phyloP scores from a whole-genome alignment of 2,113 vertebrate species.

The Procapra przewalskii region DNA sequence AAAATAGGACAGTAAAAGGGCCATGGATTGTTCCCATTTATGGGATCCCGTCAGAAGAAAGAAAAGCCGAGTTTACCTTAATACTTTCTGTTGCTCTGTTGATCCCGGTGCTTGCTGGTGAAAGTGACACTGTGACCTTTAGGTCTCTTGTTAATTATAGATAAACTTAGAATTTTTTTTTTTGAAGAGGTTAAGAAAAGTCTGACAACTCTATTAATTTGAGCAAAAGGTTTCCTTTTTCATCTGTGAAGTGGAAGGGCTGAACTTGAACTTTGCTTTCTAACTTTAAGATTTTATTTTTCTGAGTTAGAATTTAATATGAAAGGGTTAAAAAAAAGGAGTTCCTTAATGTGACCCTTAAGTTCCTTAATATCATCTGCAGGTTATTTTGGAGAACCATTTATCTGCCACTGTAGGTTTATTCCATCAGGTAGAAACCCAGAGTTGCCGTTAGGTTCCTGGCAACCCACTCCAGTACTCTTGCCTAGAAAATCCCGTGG shows the following conservation, averaged over 20 bases:
- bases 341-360: neutral
- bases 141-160: neutral
- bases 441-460: neutral
- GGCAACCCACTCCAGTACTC: too few species aligned
- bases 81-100: neutral
- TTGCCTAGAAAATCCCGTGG: too few species aligned
- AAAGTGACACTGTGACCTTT: neutral
- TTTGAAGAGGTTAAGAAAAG: neutral
- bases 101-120: neutral
- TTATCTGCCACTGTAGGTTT: neutral
- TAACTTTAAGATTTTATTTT: neutral
- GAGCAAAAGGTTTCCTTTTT: neutral
- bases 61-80: neutral
- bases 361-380: neutral
- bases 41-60: neutral
- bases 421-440: neutral
- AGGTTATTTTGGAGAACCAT: neutral
- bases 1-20: neutral
- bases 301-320: conserved; percentile 20
- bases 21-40: neutral
- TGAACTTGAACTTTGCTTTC: neutral
- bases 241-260: neutral
- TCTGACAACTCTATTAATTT: neutral
- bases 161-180: neutral
- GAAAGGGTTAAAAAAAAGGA: neutral